phyloP scores from a whole-genome alignment of 2,797 vertebrate species.

The Chaunax sp. region DNA sequence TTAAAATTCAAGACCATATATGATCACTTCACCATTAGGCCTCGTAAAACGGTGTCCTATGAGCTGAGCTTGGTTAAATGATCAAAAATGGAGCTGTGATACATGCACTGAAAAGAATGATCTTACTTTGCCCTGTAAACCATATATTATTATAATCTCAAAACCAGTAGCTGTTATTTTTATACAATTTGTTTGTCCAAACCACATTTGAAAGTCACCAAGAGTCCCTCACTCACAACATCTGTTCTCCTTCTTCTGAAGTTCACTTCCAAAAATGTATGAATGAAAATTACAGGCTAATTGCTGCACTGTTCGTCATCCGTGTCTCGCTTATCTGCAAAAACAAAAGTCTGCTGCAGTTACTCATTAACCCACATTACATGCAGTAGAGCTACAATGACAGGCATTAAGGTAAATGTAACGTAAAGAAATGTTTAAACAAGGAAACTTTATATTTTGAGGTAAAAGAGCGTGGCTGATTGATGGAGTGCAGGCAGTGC shows the following conservation, averaged over 20 bases:
- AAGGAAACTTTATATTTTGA: slow-evolving; percentile 8
- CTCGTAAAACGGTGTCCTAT: neutral
- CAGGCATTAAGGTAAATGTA: neutral
- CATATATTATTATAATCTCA: neutral
- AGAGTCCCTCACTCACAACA: slow-evolving; percentile 1
- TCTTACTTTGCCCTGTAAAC: neutral
- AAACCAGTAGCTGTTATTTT: no score
- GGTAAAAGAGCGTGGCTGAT: slow-evolving; percentile 13
- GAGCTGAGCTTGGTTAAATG: neutral
- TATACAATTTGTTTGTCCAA: slow-evolving; percentile 5
- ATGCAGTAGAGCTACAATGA: slow-evolving; percentile 12
- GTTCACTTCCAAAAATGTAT: slow-evolving; percentile 17
- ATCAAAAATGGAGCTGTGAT: slow-evolving; percentile 1
- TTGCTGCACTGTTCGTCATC: slow-evolving; percentile 21
- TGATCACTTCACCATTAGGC: neutral
- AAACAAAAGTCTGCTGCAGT: slow-evolving; percentile 42
- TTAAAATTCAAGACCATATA: neutral
- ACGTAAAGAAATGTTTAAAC: slow-evolving; percentile 37
- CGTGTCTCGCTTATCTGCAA: slow-evolving; percentile 39
- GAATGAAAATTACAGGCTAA: slow-evolving; percentile 34
- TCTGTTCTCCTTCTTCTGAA: slow-evolving; percentile 41
- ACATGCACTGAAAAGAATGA: neutral
- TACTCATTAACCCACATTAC: slow-evolving; percentile 42
- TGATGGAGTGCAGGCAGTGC: slow-evolving; percentile 24
- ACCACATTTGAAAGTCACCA: slow-evolving; percentile 34